Conservation (phyloP, 1,140 invertebrate species). For the Tenebrio molitor region DNA sequence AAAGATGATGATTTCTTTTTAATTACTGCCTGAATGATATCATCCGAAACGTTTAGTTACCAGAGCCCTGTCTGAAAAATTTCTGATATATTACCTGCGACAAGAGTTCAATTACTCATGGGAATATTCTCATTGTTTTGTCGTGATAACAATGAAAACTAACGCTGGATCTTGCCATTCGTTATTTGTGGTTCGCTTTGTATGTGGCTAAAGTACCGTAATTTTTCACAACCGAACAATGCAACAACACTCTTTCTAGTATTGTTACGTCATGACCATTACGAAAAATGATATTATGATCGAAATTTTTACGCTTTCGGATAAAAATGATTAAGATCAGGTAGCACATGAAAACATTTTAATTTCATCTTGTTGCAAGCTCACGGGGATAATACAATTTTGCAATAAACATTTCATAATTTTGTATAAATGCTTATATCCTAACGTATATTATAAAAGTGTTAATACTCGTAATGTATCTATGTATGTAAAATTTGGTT, state of each 20-base stretch:
- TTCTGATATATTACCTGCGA: constrained; percentile 24
- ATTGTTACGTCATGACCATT: constrained; percentile 2
- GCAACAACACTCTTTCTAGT: constrained; percentile 5
- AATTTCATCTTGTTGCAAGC: no score
- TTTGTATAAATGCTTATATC: no score
- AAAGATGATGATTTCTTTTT: constrained; percentile 4
- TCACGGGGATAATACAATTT: no score
- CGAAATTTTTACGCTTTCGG: no score
- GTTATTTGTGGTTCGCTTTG: constrained; percentile 18
- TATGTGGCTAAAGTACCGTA: constrained; percentile 7
- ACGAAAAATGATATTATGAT: no score
- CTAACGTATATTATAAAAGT: no score
- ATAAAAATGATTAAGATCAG: no score
- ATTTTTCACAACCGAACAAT: constrained; percentile 19
- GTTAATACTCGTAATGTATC: no score
- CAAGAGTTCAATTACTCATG: constrained; percentile 34
- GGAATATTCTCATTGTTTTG: constrained; percentile 25
- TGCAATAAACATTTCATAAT: no score
- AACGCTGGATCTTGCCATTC: constrained; percentile 22
- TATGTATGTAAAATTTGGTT: no score
- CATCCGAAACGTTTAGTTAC: neutral
- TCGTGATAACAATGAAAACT: constrained; percentile 28
- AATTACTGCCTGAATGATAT: constrained; percentile 5
- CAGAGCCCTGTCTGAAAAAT: neutral
- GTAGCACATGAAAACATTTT: no score